Evolutionary conservation across 2,797 vertebrate species (phyloP), one percentile per base, ranked within the genome.

Genomic region (Lindbergichthys nudifrons): DNA sequence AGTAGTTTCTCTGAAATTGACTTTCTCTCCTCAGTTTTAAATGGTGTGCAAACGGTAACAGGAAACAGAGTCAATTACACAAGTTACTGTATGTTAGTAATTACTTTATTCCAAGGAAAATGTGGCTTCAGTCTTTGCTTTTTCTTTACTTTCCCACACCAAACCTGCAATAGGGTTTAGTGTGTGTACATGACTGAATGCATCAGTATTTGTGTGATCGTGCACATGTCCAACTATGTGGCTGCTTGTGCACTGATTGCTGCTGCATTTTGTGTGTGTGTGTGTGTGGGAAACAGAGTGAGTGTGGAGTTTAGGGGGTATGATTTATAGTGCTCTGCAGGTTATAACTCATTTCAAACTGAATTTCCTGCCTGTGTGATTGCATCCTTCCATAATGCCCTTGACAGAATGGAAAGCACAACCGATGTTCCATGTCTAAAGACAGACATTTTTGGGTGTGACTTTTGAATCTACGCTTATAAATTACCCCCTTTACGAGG

Each of bases 361-460:
- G 87, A 90, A 92, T 91, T 90, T 86, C 84, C 86, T 88, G 87
- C 84, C 79, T 70, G 81, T 91, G 89, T 86, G 84, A 90, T 90
- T 86, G 85, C 88, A 89, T 90, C 89, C 87, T 80, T 87, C 84
- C 32, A 47, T 90, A 88, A 91, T 93, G 91, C 84, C 92, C 93
- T 93, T 94, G 92, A 92, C 89, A 88, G 87, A 90, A 91, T 89
- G 85, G 85, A 87, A 93, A 88, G 86, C 90, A 92, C 88, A 88
- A 73, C 81, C 80, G 80, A 92, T 89, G 88, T 87, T 88, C 88
- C 84, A 77, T 91, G 90, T 90, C 89, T 91, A 88, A 93, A 92
- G 88, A 88, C 75, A 85, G 89, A 91, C 90, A 87, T 89, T 87
- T 90, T 91, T 75, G 86, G 80, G 80, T 82, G 85, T 76, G 82